Conservation (phyloP, 2,797 vertebrate species). For the Melanotaenia maccullochi region DNA sequence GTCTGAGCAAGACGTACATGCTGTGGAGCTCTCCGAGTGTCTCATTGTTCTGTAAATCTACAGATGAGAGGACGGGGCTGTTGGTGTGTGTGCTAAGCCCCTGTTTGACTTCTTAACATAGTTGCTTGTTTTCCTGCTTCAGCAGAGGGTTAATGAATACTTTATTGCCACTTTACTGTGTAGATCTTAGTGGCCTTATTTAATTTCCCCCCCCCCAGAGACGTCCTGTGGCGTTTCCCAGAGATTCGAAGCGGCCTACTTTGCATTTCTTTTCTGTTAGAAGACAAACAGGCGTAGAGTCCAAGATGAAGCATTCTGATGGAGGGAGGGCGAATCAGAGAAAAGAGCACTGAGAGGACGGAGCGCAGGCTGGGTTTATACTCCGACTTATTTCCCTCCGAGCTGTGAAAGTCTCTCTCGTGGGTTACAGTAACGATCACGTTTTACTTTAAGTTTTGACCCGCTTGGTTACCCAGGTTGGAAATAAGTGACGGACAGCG, state of each 20-base stretch:
- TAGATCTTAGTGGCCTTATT: slow-evolving; percentile 77
- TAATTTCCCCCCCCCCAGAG: slow-evolving; percentile 70
- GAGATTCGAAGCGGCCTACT: slow-evolving; percentile 78
- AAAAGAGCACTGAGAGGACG: slow-evolving; percentile 28
- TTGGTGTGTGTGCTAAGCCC: slow-evolving; percentile 55
- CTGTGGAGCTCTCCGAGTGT: slow-evolving; percentile 44
- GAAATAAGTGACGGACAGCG: slow-evolving; percentile 38
- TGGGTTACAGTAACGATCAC: slow-evolving; percentile 61
- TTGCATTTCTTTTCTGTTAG: slow-evolving; percentile 83
- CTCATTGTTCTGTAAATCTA: slow-evolving; percentile 75
- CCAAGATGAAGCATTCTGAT: slow-evolving; percentile 62
- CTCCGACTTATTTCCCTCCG: slow-evolving; percentile 38
- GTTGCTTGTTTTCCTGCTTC: slow-evolving; percentile 76
- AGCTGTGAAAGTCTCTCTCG: slow-evolving; percentile 53
- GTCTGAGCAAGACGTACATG: slow-evolving; percentile 50
- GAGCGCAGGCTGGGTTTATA: slow-evolving; percentile 58
- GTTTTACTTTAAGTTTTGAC: slow-evolving; percentile 62
- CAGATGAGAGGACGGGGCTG: slow-evolving; percentile 36
- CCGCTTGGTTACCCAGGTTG: slow-evolving; percentile 38
- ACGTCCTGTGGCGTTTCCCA: slow-evolving; percentile 83
- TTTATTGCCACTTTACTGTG: slow-evolving; percentile 80
- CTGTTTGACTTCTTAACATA: slow-evolving; percentile 78
- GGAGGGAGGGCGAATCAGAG: slow-evolving; percentile 55
- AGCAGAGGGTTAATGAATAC: slow-evolving; percentile 82
- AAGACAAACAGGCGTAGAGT: slow-evolving; percentile 78